Evolutionary conservation across 2,113 vertebrate species (phyloP), one percentile per base, ranked within the genome.

Genomic region (Poeciliopsis prolifica): DNA sequence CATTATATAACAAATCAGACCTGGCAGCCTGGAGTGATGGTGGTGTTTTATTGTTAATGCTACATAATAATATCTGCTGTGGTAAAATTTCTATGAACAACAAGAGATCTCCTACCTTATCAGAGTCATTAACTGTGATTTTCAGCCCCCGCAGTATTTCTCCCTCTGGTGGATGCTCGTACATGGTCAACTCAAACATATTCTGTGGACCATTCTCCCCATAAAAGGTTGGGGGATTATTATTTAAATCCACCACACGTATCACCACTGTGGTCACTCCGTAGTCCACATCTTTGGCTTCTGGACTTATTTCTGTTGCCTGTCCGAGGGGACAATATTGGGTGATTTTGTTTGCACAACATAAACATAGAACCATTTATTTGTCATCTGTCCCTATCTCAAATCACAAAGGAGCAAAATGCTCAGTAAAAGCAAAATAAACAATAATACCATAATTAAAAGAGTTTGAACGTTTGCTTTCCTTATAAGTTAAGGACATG

Each of bases 71-170:
- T 35, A 58, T 4, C 5, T 74, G 48, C 17, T 60, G 44, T 30
- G 35, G 2, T 14, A 12, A 35, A 24, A 14, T 1, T 10, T 31
- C 40, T 33, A 30, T 24, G 35, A 33, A 19, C 13, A 28, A 17
- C 29, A 19, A 17, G 14, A 5, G 22, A 26, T 24, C 17, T 26
- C 60, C 13, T 71, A 99, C 98, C 96, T 99, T 97, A 87, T 99
- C 98, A 0, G 97, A 98, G 87, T 99, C 98, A 1, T 96, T 99
- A 88, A 99, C 98, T 0, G 95, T 97, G 82, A 99, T 98, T 94
- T 95, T 97, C 77, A 99, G 40, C 8, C 97, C 97, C 2, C 95
- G 92, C 24, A 99, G 90, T 64, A 98, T 97, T 91, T 99, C 98
- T 5, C 98, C 98, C 64, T 97, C 97, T 0, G 96, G 95, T 0